Conservation (phyloP, 2,113 vertebrate genomes). For the Aplodontia rufa region DNA sequence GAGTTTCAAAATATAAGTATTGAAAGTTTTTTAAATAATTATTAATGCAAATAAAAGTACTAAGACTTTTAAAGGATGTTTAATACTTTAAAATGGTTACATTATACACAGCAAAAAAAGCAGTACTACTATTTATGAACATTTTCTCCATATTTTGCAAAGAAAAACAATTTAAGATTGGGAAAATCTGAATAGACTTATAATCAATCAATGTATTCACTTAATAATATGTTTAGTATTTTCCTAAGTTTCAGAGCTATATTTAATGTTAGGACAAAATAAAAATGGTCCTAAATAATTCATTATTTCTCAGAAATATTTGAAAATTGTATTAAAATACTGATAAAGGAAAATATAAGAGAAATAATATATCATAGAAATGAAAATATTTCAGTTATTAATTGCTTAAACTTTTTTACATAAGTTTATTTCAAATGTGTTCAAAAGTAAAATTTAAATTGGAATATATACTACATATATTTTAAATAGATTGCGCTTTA, state of each 20-base stretch:
- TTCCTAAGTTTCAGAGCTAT: neutral
- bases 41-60: neutral
- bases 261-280: neutral
- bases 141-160: neutral
- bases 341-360: neutral
- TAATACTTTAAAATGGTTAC: neutral
- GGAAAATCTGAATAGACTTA: neutral
- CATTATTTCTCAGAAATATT: neutral
- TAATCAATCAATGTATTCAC: neutral
- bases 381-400: neutral
- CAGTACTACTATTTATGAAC: neutral
- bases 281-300: neutral
- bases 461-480: neutral
- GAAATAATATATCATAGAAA: neutral
- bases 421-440: neutral
- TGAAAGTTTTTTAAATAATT: neutral
- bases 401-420: neutral
- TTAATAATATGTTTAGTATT: neutral
- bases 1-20: neutral
- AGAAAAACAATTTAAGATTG: neutral
- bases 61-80: neutral
- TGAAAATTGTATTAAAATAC: neutral
- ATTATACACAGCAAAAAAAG: neutral
- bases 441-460: neutral
- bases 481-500: neutral